Evolutionary conservation across 2,888 invertebrate species (phyloP), one percentile per base, ranked within the genome.

Genomic region (Litoditis marina): DNA sequence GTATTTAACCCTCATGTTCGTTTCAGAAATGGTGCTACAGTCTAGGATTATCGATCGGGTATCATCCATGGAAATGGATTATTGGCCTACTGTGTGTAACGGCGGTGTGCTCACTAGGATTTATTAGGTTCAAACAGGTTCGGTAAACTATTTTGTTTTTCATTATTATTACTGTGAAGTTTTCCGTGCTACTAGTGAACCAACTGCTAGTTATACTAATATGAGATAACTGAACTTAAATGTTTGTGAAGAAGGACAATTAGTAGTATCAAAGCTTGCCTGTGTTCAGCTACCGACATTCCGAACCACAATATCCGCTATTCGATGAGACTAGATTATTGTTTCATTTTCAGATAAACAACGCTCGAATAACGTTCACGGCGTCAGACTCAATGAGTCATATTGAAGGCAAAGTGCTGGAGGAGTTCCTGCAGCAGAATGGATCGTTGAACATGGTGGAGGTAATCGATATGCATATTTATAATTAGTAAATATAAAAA

Each of bases 391-490:
- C 77, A 8, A 69, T 69, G 53, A 71, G 71, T 47, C 70, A 68
- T 30, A 19, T 34, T 8, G 77, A 77, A 60, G 71, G 73, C 5
- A 58, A 63, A 25, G 71, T 73, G 49, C 49, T 77, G 42, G 68
- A 66, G 34, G 63, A 69, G 19, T 77, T 77, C 46, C 64, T 77
- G n/a, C 61, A 67, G 47, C 74, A 77, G 58, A 73, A 77, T 58
- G 77, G 77, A 50, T 71, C 72, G 34, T 64, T 74, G 34, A 66
- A 74, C 56, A 74, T 77, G 74, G 65, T 77, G 39, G 74, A 77
- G 63, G 74, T 76, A 27, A 68, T n/a, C n/a, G n/a, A n/a, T n/a
- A n/a, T 27, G 32, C 2, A 30, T 52, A 13, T 27, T 16, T 52
- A 25, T 28, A 30, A 51, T 16, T n/a, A 8, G 25, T 46, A 47